Base-by-base conservation (phyloP, 1,140 invertebrate genomes). In the Hydropsyche tenuis region DNA sequence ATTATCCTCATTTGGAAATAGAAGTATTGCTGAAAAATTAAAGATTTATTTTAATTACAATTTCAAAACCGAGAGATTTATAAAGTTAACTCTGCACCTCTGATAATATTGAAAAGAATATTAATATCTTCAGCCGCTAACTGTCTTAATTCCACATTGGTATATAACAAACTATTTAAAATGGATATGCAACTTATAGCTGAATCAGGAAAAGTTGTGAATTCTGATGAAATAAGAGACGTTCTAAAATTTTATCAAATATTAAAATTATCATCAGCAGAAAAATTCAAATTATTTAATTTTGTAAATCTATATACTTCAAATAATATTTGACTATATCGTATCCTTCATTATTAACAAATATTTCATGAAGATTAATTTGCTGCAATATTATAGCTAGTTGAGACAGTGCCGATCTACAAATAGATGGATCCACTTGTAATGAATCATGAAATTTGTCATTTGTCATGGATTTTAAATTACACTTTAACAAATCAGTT, bases 191-290 rank as follows among this genome's bases (percentile, higher is more conserved):
- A 87, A 46, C 89, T 87, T 60, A 90, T 85, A 1, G 88, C 86
- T 60, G 88, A 90, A 79, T 91, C 90, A 1, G 89, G 88, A 81
- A 89, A 90, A 77, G 88, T 86, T 2, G 84, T 79, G 77, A 84
- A 89, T 78, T 90, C 87, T 25, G 86, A 85, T 63, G 90, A 87
- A 73, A 84, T 82, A 73, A 90, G 73, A 6, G 87, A 85, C 75
- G 82, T 81, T 73, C 84, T 84, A 79, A 82, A 84, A n/a, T 7
- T 4, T 48, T 3, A 48, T n/a, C 14, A 48, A 4, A 48, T 12
- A 25, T 27, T 22, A 25, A 25, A 22, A 23, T 12, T 27, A 12
- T 7, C 7, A 25, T 12, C 12, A 22, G 4, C 5, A 60, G 11
- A 22, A 23, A 23, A 22, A 56, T 56, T 56, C 12, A 23, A 12